phyloP scores from a whole-genome alignment of 2,888 invertebrate genomes.

The Athalia rosae region DNA sequence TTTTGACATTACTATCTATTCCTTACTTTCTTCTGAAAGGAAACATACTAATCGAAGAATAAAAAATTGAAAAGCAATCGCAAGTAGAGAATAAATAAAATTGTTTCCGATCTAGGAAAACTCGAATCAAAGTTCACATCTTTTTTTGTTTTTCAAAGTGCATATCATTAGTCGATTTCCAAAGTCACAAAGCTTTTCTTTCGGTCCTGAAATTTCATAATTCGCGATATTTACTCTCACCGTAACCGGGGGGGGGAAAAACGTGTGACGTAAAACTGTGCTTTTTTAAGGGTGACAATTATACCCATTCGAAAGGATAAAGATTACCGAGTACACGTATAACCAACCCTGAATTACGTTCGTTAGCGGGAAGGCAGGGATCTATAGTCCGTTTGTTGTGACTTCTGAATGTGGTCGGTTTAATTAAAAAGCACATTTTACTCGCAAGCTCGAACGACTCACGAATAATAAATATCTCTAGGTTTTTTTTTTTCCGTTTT shows the following conservation, averaged over 20 bases:
- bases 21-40: no score
- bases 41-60: no score
- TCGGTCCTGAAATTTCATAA: background rate
- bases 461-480: background rate
- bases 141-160: no score
- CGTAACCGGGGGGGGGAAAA: background rate
- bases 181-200: background rate
- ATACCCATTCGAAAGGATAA: conserved; percentile 25
- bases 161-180: no score
- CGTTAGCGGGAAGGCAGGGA: conserved; percentile 34
- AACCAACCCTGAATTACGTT: conserved; percentile 28
- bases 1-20: no score
- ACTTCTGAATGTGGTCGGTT: conserved; percentile 16
- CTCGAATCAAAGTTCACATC: no score
- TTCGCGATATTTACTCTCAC: background rate
- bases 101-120: no score
- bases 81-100: no score
- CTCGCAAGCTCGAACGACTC: conserved; percentile 12
- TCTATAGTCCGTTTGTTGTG: conserved; percentile 25
- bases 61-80: no score
- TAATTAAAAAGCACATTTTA: conserved; percentile 19
- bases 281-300: background rate
- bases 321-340: conserved; percentile 13
- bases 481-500: background rate
- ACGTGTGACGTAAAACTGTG: background rate